A percentile compares a stretch with the other conserved stretches of the same genome.
Conservation (phyloP, 2,888 invertebrate genomes). For the Venusia cambrica region DNA sequence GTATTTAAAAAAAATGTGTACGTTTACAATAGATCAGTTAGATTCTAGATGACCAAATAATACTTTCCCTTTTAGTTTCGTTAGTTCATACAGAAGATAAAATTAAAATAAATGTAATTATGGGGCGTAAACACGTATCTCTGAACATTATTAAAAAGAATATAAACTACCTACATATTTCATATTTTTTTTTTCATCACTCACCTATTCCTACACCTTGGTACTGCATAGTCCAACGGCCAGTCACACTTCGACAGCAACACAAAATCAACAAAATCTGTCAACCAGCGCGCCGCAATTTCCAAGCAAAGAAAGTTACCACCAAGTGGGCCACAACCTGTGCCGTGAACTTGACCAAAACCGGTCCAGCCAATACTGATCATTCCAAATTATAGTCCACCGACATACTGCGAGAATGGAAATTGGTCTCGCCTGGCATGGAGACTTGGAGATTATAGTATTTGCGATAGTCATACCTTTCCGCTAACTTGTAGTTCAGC, state of each 20-base stretch:
- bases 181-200: no score
- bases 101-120: no score
- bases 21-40: no score
- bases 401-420: constrained; percentile 31
- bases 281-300: constrained; percentile 43
- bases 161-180: no score
- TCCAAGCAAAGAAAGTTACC: constrained; percentile 62
- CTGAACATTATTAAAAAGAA: no score
- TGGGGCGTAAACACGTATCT: no score
- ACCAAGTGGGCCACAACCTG: constrained; percentile 69
- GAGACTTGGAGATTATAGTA: constrained; percentile 14
- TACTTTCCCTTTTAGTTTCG: no score
- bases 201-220: no score
- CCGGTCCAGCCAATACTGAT: constrained; percentile 47
- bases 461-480: constrained; percentile 20
- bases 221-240: no score
- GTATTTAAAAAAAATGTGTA: no score
- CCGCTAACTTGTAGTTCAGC: background rate
- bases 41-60: no score
- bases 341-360: constrained; percentile 52
- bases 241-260: constrained; percentile 6
- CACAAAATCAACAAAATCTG: constrained; percentile 34
- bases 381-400: constrained; percentile 46
- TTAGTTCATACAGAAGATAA: no score
- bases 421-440: constrained; percentile 26